Percentiles rank a stretch among this genome's conserved stretches.
These are phyloP conservation scores for Eumeta japonica DNA, from an alignment of 1,140 invertebrate species.

Conservation along the genomic window DNA sequence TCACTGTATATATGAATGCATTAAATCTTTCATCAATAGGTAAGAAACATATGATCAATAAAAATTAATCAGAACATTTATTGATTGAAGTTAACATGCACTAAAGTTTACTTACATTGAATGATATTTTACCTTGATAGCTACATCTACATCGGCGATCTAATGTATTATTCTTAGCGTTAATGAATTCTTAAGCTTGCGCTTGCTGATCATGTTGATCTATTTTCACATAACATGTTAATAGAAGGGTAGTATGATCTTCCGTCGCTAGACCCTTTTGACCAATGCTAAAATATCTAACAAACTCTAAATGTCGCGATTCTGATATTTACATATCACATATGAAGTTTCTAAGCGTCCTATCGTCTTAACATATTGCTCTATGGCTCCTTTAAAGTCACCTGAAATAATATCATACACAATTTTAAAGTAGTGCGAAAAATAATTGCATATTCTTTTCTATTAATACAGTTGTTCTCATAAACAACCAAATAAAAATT, in stretches of 20 bases:
- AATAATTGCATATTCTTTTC: too few species aligned
- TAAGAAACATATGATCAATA: too few species aligned
- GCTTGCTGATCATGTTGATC: slow-evolving; percentile 56
- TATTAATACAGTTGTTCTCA: too few species aligned
- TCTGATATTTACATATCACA: slow-evolving; percentile 91
- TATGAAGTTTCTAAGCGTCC: slow-evolving; percentile 91
- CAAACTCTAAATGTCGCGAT: slow-evolving; percentile 82
- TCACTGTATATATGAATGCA: too few species aligned
- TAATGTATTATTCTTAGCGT: slow-evolving; percentile 80
- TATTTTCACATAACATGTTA: slow-evolving; percentile 79
- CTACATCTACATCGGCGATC: slow-evolving; percentile 93
- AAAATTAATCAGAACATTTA: too few species aligned
- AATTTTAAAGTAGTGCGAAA: too few species aligned
- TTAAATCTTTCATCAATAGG: too few species aligned
- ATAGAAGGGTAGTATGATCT: slow-evolving; percentile 86
- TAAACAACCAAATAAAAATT: too few species aligned
- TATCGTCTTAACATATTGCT: slow-evolving; percentile 93
- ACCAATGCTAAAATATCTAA: slow-evolving; percentile 84
- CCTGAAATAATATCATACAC: too few species aligned
- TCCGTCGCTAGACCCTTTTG: slow-evolving; percentile 80
- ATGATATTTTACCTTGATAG: slow-evolving; percentile 89
- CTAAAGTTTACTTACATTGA: too few species aligned
- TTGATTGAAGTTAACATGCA: too few species aligned
- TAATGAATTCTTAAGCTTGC: slow-evolving; percentile 87
- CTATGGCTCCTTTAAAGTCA: slow-evolving; percentile 85